phyloP scores from a whole-genome alignment of 1,140 invertebrate genomes.

The Proales similis region DNA sequence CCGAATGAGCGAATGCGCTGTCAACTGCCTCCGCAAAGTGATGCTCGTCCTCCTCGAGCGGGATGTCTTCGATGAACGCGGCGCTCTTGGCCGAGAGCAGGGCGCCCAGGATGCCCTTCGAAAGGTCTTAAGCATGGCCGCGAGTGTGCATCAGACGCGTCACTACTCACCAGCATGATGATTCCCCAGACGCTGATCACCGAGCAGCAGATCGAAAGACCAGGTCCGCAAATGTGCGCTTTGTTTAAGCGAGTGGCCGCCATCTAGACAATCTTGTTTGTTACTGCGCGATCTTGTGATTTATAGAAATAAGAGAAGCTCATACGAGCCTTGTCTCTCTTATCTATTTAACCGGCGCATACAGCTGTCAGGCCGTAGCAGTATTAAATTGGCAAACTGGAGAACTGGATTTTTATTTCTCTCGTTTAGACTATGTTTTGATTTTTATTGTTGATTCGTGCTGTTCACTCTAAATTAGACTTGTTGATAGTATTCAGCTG shows the following conservation, averaged over 20 bases:
- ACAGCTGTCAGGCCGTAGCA: too few relatives aligned
- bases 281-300: too few relatives aligned
- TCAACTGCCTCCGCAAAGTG: neutral
- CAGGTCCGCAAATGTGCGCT: conserved; percentile 30
- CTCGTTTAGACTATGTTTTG: too few relatives aligned
- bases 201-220: conserved; percentile 23
- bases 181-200: conserved; percentile 36
- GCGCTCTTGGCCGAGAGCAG: conserved; percentile 19
- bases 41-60: conserved; percentile 19
- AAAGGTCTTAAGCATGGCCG: neutral
- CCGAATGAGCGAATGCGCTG: conserved; percentile 3
- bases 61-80: conserved; percentile 35
- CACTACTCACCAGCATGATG: conserved; percentile 24
- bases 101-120: conserved; percentile 7
- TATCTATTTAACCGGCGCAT: too few relatives aligned
- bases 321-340: too few relatives aligned
- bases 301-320: too few relatives aligned
- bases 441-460: too few relatives aligned
- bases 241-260: conserved; percentile 18
- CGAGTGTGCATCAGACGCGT: neutral
- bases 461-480: too few relatives aligned
- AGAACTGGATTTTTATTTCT: too few relatives aligned
- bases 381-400: too few relatives aligned
- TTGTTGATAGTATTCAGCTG: too few relatives aligned
- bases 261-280: too few relatives aligned